phyloP scores from a whole-genome alignment of 2,113 vertebrate species.

The Prunella fulvescens region DNA sequence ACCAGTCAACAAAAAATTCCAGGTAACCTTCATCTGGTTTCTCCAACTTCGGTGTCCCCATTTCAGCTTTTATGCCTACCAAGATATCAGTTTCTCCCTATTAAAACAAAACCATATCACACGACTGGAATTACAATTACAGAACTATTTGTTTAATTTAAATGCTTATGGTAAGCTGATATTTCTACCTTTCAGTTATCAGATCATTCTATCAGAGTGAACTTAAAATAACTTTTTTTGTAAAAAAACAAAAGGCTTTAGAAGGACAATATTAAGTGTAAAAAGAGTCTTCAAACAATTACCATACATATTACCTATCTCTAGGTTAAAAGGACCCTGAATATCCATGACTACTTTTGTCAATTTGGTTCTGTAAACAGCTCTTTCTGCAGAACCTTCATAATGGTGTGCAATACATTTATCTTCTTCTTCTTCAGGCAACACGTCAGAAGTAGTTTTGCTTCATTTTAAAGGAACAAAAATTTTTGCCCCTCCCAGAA shows the following conservation, averaged over 20 bases:
- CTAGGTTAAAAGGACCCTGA: background rate
- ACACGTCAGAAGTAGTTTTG: background rate
- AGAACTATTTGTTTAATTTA: background rate
- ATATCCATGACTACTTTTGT: background rate
- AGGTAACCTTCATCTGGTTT: conserved; percentile 88
- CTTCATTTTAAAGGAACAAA: background rate
- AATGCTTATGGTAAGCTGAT: background rate
- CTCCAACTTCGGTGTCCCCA: conserved; percentile 87
- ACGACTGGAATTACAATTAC: background rate
- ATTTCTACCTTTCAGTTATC: background rate
- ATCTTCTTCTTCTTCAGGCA: background rate
- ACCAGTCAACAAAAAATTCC: conserved; percentile 99
- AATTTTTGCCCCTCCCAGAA: background rate
- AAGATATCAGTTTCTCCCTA: conserved; percentile 93
- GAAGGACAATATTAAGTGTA: background rate
- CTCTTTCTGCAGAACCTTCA: background rate
- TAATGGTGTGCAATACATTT: background rate
- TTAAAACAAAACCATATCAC: background rate
- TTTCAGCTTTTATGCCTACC: conserved; percentile 94
- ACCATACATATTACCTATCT: background rate
- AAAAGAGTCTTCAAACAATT: background rate
- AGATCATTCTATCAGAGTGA: background rate
- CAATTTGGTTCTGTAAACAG: background rate
- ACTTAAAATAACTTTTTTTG: background rate
- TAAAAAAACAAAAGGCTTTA: background rate